Evolutionary conservation across 1,140 invertebrate species (phyloP), one percentile per base, ranked within the genome.

Genomic region (Nephila pilipes): DNA sequence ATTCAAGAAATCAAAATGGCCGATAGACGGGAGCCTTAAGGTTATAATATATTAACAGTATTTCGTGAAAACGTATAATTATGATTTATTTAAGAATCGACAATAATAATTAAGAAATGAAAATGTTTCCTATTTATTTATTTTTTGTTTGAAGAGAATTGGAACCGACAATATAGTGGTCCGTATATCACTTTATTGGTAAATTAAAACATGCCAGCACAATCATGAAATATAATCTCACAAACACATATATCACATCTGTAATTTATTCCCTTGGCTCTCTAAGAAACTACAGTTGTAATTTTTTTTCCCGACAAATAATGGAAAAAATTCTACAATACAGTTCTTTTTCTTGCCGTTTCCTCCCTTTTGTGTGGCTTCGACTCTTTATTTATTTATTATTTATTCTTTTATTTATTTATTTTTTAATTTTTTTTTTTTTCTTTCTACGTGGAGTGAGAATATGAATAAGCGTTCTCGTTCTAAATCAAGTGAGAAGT

Each of bases 161-260:
- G 36, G 58, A 81, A 88, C 81, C 85, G 75, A 93, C 92, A 93
- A 88, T 88, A 55, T 12, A 65, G 58, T 93, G 92, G 92, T 93
- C 92, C 92, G 55, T 93, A 69, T 88, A 81, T 93, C 69, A 93
- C 87, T 93, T 93, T 93, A 93, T 93, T 93, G 36, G 85, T 60
- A 93, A 93, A 57, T 75, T 79, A 93, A 93, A 88, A 75, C 75
- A 65, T 79, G 69, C 69, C 92, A 81, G 83, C 81, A 92, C 91
- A 75, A 93, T 81, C 85, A 93, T 75, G 92, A 89, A 89, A 93
- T 93, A 93, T 93, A 93, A 88, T 88, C 85, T 87, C 85, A 93
- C 90, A 83, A 93, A 93, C 92, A 93, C 92, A 93, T 93, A 89
- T 93, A 93, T 93, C 92, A 93, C 92, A 93, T 93, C 92, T 88